Percentiles rank a stretch among this genome's conserved stretches.
Evolutionary conservation across 2,113 vertebrate species (phyloP).

Genomic region (Ceyx cyanopectus): DNA sequence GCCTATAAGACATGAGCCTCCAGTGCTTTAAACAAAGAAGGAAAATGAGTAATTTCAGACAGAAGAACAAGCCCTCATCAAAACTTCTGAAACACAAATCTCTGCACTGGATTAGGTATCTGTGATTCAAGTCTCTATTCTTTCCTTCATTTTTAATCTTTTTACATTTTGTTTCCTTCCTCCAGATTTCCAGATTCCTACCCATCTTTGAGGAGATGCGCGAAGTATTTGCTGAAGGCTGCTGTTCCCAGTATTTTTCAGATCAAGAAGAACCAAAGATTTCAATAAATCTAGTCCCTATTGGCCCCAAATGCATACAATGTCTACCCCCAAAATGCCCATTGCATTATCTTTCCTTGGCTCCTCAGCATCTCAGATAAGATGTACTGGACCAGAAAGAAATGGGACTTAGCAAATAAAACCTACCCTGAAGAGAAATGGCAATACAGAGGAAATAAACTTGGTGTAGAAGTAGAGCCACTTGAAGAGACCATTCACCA

Average conservation of each 20-base stretch:
- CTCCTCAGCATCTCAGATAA: neutral
- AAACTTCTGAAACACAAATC: neutral
- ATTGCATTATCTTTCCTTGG: neutral
- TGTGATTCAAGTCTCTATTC: neutral
- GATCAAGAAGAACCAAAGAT: neutral
- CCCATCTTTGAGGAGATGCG: neutral
- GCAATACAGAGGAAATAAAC: neutral
- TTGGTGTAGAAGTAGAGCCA: neutral
- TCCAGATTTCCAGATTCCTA: neutral
- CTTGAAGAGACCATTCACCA: neutral
- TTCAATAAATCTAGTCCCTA: neutral
- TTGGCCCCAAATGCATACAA: accelerated
- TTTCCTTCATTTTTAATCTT: neutral
- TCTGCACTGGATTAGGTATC: neutral
- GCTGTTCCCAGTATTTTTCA: neutral
- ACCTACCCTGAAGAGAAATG: neutral
- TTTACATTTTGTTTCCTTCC: slow-evolving; percentile 4
- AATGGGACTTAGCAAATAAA: neutral
- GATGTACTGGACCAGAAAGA: neutral
- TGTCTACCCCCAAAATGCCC: neutral
- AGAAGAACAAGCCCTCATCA: slow-evolving; percentile 33
- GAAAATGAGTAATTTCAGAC: slow-evolving; percentile 46
- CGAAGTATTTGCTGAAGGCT: slow-evolving; percentile 19
- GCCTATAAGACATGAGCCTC: neutral
- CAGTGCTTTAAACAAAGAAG: neutral